Evolutionary conservation across 2,888 invertebrate species (phyloP).

Genomic region (Melanophora roralis): DNA sequence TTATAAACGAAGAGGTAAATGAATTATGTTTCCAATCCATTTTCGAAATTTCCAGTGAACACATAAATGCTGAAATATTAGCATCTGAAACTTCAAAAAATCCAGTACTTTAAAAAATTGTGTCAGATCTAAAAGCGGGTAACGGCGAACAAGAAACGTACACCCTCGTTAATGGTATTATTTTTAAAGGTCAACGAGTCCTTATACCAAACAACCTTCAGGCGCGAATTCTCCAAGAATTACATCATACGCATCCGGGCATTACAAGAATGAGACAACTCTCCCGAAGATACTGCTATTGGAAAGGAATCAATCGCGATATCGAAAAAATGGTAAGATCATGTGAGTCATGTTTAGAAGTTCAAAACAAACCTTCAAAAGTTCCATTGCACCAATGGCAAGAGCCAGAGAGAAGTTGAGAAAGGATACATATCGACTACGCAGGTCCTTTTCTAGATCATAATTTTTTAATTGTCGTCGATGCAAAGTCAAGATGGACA

Average conservation of each 20-base stretch:
- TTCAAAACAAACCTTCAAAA: slow-evolving; percentile 23
- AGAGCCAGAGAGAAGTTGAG: not conserved
- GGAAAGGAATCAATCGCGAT: slow-evolving; percentile 66
- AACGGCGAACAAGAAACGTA: slow-evolving; percentile 12
- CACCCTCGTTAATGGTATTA: slow-evolving; percentile 36
- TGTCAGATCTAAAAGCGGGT: not conserved
- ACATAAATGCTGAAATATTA: slow-evolving; percentile 34
- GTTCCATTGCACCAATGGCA: slow-evolving; percentile 14
- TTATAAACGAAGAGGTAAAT: not conserved
- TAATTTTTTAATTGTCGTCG: slow-evolving; percentile 9
- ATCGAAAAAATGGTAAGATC: slow-evolving; percentile 63
- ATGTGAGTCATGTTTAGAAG: slow-evolving; percentile 35
- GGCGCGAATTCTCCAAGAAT: slow-evolving; percentile 47
- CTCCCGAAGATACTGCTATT: slow-evolving; percentile 66
- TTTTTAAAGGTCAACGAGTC: slow-evolving; percentile 61
- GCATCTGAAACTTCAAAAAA: slow-evolving; percentile 43
- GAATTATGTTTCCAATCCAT: not conserved
- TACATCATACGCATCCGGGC: slow-evolving; percentile 66
- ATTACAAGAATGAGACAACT: slow-evolving; percentile 68
- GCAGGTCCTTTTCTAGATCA: not conserved
- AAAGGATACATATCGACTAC: not conserved
- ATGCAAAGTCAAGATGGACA: slow-evolving; percentile 8
- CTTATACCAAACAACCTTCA: slow-evolving; percentile 56
- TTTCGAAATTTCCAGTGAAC: slow-evolving; percentile 24
- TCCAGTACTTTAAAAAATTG: not conserved